Evolutionary conservation across 2,113 vertebrate species (phyloP).

Genomic region (Sinocyclocheilus maitianheensis): DNA sequence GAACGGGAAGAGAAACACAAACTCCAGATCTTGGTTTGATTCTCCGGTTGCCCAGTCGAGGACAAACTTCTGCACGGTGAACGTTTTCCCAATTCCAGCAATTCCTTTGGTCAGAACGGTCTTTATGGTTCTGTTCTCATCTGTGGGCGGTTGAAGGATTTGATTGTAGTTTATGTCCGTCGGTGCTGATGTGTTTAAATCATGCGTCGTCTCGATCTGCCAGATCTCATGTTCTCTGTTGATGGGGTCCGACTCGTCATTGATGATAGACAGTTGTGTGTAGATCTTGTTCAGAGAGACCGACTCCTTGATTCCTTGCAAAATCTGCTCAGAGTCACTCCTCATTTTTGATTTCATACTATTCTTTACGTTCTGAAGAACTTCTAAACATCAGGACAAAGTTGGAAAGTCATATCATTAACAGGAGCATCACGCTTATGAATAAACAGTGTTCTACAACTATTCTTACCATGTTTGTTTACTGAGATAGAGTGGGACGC

Average conservation of each 20-base stretch:
- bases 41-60: conserved; percentile 45
- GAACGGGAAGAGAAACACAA: conserved; percentile 47
- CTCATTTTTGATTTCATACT: not conserved
- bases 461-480: not conserved
- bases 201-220: not conserved
- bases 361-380: not conserved
- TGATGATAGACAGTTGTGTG: conserved; percentile 34
- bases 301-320: not conserved
- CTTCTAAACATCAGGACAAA: conserved; percentile 2
- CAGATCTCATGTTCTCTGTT: conserved; percentile 36
- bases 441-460: not conserved
- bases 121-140: not conserved
- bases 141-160: not conserved
- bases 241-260: conserved; percentile 27
- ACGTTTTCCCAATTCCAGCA: conserved; percentile 39
- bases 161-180: not conserved
- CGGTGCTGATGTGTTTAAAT: not conserved
- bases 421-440: not conserved
- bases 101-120: conserved; percentile 40
- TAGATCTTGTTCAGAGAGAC: conserved; percentile 24
- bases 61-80: conserved; percentile 42
- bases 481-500: not conserved
- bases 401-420: not conserved
- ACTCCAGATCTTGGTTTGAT: conserved; percentile 23
- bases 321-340: no score